Conservation (phyloP, 2,888 invertebrate species). For the Drosophila emarginata region DNA sequence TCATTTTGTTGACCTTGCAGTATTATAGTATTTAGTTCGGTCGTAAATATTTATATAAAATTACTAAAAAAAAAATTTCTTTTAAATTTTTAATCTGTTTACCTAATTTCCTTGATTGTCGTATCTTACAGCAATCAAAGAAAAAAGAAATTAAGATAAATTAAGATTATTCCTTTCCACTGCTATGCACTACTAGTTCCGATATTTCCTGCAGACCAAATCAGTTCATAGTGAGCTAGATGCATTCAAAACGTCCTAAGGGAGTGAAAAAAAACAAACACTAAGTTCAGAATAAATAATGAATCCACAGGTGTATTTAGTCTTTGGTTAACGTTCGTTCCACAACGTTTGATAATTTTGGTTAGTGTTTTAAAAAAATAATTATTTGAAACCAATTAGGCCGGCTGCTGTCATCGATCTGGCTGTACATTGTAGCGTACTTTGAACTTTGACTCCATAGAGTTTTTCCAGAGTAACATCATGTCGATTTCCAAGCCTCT, state of each 20-base stretch:
- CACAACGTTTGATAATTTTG: slow-evolving; percentile 25
- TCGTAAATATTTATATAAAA: too few species aligned
- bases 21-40: too few species aligned
- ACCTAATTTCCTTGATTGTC: too few species aligned
- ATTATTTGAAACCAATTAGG: not conserved
- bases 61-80: too few species aligned
- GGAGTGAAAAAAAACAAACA: not conserved
- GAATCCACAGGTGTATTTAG: slow-evolving; percentile 38
- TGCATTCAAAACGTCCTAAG: not conserved
- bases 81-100: too few species aligned
- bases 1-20: too few species aligned
- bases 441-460: slow-evolving; percentile 71
- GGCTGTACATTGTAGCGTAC: slow-evolving; percentile 47
- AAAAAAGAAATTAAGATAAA: too few species aligned
- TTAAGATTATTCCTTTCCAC: too few species aligned
- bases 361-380: not conserved
- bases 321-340: slow-evolving; percentile 36
- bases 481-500: slow-evolving; percentile 86
- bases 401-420: slow-evolving; percentile 42
- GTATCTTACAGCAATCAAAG: too few species aligned
- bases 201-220: too few species aligned
- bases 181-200: too few species aligned
- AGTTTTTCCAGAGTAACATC: slow-evolving; percentile 22
- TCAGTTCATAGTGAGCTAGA: too few species aligned
- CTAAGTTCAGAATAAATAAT: slow-evolving; percentile 21